These are phyloP conservation scores for Noctua janthina DNA, from an alignment of 2,888 invertebrate species.

Conservation along the genomic window DNA sequence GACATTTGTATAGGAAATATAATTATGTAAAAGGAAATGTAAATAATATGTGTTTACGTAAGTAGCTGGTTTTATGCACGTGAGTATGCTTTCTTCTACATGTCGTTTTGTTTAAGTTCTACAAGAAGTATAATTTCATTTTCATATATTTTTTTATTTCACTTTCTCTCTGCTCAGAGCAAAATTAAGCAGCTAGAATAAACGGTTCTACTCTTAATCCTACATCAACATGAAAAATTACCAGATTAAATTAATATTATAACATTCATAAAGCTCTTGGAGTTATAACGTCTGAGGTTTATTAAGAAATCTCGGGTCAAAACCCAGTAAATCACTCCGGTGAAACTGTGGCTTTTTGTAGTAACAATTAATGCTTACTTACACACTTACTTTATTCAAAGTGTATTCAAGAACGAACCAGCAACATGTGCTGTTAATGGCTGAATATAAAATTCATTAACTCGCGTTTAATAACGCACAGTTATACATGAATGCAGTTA, in stretches of 20 bases:
- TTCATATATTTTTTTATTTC: neutral
- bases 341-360: conserved; percentile 40
- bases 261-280: conserved; percentile 26
- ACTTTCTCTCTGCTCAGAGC: neutral
- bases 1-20: conserved; percentile 53
- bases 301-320: conserved; percentile 30
- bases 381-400: conserved; percentile 26
- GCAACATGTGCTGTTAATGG: conserved; percentile 61
- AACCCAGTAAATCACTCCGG: conserved; percentile 11
- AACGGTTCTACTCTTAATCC: neutral
- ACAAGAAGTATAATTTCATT: neutral
- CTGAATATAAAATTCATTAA: conserved; percentile 59
- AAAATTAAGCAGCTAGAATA: neutral
- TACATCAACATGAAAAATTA: conserved; percentile 6
- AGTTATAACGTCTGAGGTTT: conserved; percentile 23
- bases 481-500: conserved; percentile 66
- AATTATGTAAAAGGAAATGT: conserved; percentile 34
- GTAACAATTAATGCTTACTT: conserved; percentile 21
- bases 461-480: conserved; percentile 51
- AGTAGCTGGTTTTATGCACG: neutral
- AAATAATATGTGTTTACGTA: conserved; percentile 39
- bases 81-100: neutral
- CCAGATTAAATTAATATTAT: conserved; percentile 22
- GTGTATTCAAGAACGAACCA: conserved; percentile 34
- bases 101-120: neutral